phyloP scores from a whole-genome alignment of 2,888 invertebrate genomes.

The Galeruca laticollis region DNA sequence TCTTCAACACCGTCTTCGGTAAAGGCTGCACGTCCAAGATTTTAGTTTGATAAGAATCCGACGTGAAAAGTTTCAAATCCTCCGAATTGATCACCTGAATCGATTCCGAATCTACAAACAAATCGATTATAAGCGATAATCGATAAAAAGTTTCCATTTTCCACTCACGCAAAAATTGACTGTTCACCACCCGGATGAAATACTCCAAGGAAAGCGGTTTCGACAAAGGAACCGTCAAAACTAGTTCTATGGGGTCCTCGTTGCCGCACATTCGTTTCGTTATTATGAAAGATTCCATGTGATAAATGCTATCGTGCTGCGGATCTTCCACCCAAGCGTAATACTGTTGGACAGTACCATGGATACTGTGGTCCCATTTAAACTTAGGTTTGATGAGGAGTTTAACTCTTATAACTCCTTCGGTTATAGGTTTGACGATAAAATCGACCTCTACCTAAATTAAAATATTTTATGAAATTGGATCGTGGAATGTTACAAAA shows the following conservation, averaged over 20 bases:
- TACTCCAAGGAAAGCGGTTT: conserved; percentile 95
- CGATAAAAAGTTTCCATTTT: too few relatives aligned
- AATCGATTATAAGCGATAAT: neutral
- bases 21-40: conserved; percentile 91
- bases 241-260: conserved; percentile 81
- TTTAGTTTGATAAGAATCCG: conserved; percentile 65
- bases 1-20: conserved; percentile 84
- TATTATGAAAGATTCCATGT: conserved; percentile 91
- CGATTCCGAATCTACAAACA: conserved; percentile 71
- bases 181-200: conserved; percentile 87
- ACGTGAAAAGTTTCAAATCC: conserved; percentile 55
- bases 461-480: too few relatives aligned
- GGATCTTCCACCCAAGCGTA: conserved; percentile 99
- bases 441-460: conserved; percentile 80
- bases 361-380: conserved; percentile 91
- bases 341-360: conserved; percentile 86
- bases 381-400: conserved; percentile 81
- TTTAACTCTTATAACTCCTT: conserved; percentile 87
- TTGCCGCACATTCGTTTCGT: conserved; percentile 70
- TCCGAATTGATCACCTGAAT: conserved; percentile 64
- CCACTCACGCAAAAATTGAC: conserved; percentile 78
- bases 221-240: conserved; percentile 94
- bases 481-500: too few relatives aligned
- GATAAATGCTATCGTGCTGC: conserved; percentile 93
- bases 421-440: conserved; percentile 93